Evolutionary conservation across 2,888 invertebrate genomes (phyloP), one percentile per base, ranked within the genome.

Genomic region (Hydrotaea diabolus): DNA sequence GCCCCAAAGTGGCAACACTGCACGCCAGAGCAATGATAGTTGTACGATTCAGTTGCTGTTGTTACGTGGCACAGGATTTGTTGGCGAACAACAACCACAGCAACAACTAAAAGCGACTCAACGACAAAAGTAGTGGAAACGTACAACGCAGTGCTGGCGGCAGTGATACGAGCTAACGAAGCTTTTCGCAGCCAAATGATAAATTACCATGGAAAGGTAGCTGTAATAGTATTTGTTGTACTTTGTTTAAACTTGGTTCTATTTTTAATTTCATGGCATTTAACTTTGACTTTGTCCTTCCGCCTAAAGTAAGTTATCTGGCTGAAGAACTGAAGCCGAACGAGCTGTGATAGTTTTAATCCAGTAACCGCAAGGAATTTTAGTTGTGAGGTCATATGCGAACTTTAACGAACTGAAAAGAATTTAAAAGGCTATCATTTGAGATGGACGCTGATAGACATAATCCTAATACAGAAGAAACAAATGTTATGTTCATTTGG

Each of bases 181-280:
- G 15, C 46, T 69, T 69, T 69, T 72, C 72, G 36, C 64, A 59
- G 79, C 85, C 79, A 71, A 66, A 80, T 82, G 77, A 85, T 82
- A 85, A 82, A 85, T 85, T 85, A 79, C 79, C 76, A 46, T 76
- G 73, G 78, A 82, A 79, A 73, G 69, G 73, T 77, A 78, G 72
- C 53, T 77, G 39, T 26, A 3, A 23, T 31, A 39, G 15, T 26
- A 43, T 15, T 23, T 53, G 64, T 49, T 64, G 39, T 55, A 2
- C 9, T 49, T 5, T 64, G 36, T 59, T 59, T 71, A 71, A 26
- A 46, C 72, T 66, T 73, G 19, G 31, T 53, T 46, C 55, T 66
- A 23, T n/a, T 77, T 82, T 71, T 80, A 74, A 77, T 82, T 73
- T 82, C 76, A 79, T 79, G 79, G 59, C 53, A 77, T 85, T 85